Base-by-base conservation (phyloP, 2,113 vertebrate genomes). In the Rissa tridactyla region DNA sequence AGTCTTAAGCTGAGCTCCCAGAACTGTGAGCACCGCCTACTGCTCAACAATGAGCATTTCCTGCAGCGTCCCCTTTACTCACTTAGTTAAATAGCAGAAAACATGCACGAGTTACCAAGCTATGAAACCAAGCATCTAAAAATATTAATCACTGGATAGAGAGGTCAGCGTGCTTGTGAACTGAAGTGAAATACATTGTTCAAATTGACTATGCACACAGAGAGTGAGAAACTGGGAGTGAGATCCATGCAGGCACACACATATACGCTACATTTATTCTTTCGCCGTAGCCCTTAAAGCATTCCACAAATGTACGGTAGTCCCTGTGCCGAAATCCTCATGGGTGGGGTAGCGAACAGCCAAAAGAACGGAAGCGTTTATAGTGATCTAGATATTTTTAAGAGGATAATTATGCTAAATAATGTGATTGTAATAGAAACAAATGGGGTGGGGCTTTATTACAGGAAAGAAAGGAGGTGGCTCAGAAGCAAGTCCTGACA, bases 1-100 rank as follows among this genome's bases (percentile, higher is more conserved):
- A 96, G 97, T 97, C 97, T 98, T 97, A 98, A 98, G 97, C 98
- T 94, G 97, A 97, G 97, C 97, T 97, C 95, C 96, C 94, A 96
- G 95, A 95, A 94, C 95, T 81, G 86, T 68, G 92, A 86, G 75
- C 95, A 92, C 95, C 80, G 97, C 96, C 94, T 96, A 83, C 95
- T 87, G 81, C 88, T 72, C 55, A 72, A 83, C 92, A 60, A 14
- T 38, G 82, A 96, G 89, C 90, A 54, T 64, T 90, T 96, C 97
- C 96, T 90, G 77, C 93, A 86, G 94, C 46, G 82, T 96, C 79
- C 93, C 93, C 92, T 97, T 93, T 88, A 94, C 96, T 75, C 86
- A 94, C 94, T 96, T 77, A n/a, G 95, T 92, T 94, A 92, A 97
- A 96, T 90, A 94, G 97, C 96, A 88, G 95, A 97, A 97, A 97